Base-by-base conservation (phyloP, 1,140 invertebrate species). In the Saccostrea glomerata region DNA sequence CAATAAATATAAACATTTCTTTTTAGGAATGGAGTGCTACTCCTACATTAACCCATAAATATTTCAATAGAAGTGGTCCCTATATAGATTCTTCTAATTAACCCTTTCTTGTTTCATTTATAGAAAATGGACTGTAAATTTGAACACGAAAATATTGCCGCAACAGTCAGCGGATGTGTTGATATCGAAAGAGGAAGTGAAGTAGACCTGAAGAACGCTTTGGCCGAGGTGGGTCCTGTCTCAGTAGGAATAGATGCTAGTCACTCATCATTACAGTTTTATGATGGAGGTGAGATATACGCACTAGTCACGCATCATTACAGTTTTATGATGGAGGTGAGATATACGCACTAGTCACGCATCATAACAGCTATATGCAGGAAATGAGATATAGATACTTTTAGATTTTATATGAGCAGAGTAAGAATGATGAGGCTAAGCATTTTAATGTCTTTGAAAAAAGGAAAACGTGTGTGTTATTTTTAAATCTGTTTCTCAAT, bases 211-310 rank as follows among this genome's bases (percentile, higher is more conserved):
- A 95, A 97, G 92, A 93, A 96, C 83, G 97, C 97, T 86, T 96
- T 99, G 86, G 98, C 98, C 82, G 98, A 97, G 4, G 95, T 98
- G 89, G 98, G 98, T n/a, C 98, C 98, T 9, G 92, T 96, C 55
- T 95, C 96, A n/a, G 95, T 96, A 94, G 98, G 98, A 86, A 99
- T 99, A 93, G 98, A 99, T 96, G 98, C 98, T 82, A 96, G 96
- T 15, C 96, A 96, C 83, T 94, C 96, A 77, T 96, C 96, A 1
- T 97, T 99, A 95, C 97, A 97, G 92, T 96, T 97, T 13, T 84
- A 95, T 85, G 70, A 17, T 2, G 54, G 82, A 55, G 82, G 82
- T 83, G 47, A n/a, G 82, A n/a, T 20, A 36, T 36, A 36, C 30
- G 30, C 2, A 36, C 30, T 36, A 36, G 30, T 15, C 96, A 96